Evolutionary conservation across 2,113 vertebrate genomes (phyloP).

Genomic region (Promerops cafer): DNA sequence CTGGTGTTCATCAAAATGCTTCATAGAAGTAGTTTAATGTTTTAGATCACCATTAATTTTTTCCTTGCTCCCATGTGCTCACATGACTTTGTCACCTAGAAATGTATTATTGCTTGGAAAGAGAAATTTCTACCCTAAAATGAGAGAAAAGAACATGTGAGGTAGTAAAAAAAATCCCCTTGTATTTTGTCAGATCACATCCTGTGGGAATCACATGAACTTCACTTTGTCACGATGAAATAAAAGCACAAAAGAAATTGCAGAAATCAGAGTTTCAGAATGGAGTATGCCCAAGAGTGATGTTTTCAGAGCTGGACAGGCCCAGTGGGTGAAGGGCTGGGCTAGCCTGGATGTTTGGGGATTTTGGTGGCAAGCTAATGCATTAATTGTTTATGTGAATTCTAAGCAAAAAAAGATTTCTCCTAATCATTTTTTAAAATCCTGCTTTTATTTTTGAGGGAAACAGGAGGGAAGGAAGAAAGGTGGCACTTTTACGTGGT

Average conservation of each 20-base stretch:
- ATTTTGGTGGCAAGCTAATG: neutral
- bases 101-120: neutral
- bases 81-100: neutral
- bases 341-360: neutral
- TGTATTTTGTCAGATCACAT: neutral
- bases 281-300: too few species aligned
- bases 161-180: neutral
- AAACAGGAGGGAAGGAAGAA: neutral
- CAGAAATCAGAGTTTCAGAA: neutral
- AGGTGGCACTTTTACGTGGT: neutral
- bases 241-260: neutral
- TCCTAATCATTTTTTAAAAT: neutral
- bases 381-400: neutral
- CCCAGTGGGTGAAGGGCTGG: neutral
- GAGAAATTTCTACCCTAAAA: neutral
- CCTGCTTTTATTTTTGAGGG: neutral
- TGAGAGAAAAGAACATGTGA: neutral
- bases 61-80: neutral
- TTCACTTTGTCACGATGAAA: neutral
- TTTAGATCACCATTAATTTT: neutral
- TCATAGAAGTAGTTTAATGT: neutral
- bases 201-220: neutral
- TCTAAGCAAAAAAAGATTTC: neutral
- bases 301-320: neutral
- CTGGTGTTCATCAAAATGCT: slow-evolving; percentile 24